Evolutionary conservation across 2,888 invertebrate species (phyloP), one percentile per base, ranked within the genome.

Genomic region (Xanthorhoe spadicearia): DNA sequence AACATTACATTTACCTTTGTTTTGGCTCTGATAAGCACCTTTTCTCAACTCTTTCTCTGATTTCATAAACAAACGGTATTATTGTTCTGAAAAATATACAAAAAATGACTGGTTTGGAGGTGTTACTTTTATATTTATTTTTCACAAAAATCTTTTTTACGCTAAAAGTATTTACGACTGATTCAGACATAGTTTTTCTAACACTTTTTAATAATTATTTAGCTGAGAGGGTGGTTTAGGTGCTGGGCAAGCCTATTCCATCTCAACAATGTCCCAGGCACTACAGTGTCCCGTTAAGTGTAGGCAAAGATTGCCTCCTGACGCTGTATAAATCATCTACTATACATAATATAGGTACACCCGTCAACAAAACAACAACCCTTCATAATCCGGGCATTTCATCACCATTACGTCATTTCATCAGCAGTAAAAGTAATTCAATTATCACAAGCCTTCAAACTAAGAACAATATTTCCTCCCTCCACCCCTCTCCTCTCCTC

Each of bases 381-480:
- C 32, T 32, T 32, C 32, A 32, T 32, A 32, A 32, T 32, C 32
- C 43, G 6, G 43, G 13, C 55, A 55, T 66, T 52, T 67, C 67
- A 32, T 32, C 32, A 32, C 32, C 32, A 32, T 32, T 43, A 13
- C 13, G 48, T 56, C 63, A 64, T 63, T 56, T 48, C 60, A 67
- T 61, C 64, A 64, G 64, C 64, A 64, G 61, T 68, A 68, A 68
- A 61, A 64, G 57, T 61, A 68, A 68, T 68, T 68, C 64, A 64
- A 68, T 68, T 64, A 64, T 63, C 55, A 15, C 53, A 35, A 52
- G 60, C 68, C 69, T 73, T 72, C 70, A 70, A 72, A 70, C 70
- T 70, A 74, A 74, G 81, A 79, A 84, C 83, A 82, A 82, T 82
- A 77, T 74, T 74, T 46, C 69, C 75, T 76, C 88, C 83, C 84